Evolutionary conservation across 2,888 invertebrate species (phyloP).

Genomic region (Litoditis marina): DNA sequence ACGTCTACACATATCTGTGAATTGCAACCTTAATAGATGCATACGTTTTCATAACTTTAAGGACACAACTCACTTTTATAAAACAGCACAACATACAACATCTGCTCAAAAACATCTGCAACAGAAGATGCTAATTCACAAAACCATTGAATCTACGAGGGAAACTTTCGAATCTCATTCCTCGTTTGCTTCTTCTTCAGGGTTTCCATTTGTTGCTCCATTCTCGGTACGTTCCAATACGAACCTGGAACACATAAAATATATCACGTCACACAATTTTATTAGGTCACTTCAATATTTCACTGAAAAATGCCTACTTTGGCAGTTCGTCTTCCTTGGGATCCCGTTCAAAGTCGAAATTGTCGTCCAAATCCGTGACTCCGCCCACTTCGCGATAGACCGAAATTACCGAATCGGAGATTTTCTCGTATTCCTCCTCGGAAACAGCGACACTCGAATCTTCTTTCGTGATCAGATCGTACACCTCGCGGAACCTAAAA

Average conservation of each 20-base stretch:
- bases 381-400: constrained; percentile 31
- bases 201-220: constrained; percentile 8
- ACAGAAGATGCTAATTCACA: too few relatives aligned
- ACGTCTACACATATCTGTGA: too few relatives aligned
- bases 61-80: too few relatives aligned
- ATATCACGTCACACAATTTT: constrained; percentile 1
- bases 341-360: constrained; percentile 53
- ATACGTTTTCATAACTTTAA: too few relatives aligned
- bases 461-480: constrained; percentile 17
- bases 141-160: too few relatives aligned
- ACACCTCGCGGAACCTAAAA: constrained; percentile 33
- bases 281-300: constrained; percentile 7
- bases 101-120: too few relatives aligned
- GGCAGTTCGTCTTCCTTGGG: constrained; percentile 48
- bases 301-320: constrained; percentile 15
- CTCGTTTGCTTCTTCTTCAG: constrained; percentile 62
- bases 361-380: constrained; percentile 40
- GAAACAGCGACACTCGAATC: neutral
- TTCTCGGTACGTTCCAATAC: too few relatives aligned
- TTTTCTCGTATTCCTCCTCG: constrained; percentile 21
- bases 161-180: constrained; percentile 75
- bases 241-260: too few relatives aligned
- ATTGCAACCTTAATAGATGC: too few relatives aligned
- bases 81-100: too few relatives aligned
- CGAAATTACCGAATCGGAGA: constrained; percentile 10